Conservation (phyloP, 2,113 vertebrate genomes). For the Puffinus mauretanicus region DNA sequence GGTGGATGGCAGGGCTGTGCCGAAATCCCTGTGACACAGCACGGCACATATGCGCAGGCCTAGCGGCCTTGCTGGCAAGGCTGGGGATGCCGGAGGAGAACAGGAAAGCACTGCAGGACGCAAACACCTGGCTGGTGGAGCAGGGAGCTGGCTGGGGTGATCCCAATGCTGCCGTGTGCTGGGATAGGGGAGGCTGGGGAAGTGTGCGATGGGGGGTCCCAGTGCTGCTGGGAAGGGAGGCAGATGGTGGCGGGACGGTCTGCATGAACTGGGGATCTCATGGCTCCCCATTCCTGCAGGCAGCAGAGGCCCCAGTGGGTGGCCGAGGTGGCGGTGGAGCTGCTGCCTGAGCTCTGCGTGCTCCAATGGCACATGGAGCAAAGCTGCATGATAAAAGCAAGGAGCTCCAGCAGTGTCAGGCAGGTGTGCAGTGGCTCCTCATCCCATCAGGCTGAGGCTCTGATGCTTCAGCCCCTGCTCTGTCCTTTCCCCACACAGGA, state of each 20-base stretch:
- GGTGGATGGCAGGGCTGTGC: background rate
- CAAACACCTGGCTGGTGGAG: background rate
- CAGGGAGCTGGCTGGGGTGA: background rate
- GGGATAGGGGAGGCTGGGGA: background rate
- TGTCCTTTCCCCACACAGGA: background rate
- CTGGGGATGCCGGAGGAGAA: background rate
- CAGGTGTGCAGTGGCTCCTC: accelerated
- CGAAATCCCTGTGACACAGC: background rate
- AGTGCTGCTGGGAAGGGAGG: background rate
- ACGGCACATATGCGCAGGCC: accelerated
- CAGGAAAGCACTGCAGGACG: background rate
- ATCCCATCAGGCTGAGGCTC: background rate
- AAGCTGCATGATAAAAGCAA: background rate
- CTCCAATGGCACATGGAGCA: background rate
- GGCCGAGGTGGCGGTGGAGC: background rate
- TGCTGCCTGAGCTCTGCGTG: background rate
- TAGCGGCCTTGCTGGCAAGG: background rate
- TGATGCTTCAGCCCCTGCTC: background rate
- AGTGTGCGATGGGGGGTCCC: accelerated
- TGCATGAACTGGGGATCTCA: background rate
- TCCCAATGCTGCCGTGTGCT: background rate
- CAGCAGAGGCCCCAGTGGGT: background rate
- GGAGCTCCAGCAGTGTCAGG: background rate
- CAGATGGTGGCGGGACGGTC: background rate
- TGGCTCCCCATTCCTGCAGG: background rate